phyloP scores from a whole-genome alignment of 1,140 invertebrate genomes.

The Eupristina koningsbergeri region DNA sequence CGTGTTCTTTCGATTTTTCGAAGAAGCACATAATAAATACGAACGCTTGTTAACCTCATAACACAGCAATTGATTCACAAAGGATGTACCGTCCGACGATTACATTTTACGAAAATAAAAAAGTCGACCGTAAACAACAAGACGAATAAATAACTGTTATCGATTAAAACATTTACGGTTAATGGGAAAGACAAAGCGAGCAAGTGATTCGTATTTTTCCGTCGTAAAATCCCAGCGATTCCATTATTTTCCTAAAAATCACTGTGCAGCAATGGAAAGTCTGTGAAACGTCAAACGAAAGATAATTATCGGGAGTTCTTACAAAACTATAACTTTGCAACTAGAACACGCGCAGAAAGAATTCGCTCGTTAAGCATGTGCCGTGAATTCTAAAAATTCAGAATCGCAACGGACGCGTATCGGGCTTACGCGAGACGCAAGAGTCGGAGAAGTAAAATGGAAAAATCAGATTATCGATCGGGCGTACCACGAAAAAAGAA shows the following conservation, averaged over 20 bases:
- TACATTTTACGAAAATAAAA: no score
- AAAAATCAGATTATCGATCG: slow-evolving; percentile 12
- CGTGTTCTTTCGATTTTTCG: background rate
- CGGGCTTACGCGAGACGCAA: background rate
- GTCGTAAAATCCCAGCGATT: background rate
- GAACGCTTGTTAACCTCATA: no score
- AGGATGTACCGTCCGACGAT: background rate
- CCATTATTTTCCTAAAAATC: no score
- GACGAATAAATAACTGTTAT: background rate
- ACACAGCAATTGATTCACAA: no score
- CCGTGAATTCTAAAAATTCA: background rate
- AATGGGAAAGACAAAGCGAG: no score
- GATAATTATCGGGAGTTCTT: background rate
- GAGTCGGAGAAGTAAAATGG: no score
- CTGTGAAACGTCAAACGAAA: background rate
- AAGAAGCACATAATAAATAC: no score
- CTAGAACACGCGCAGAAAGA: background rate
- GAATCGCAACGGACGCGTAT: background rate
- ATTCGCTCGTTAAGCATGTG: background rate
- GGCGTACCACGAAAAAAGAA: background rate
- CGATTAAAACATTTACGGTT: background rate
- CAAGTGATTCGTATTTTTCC: background rate
- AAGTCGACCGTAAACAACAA: no score
- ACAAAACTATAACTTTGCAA: background rate
- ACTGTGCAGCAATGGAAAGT: background rate